These are phyloP conservation scores for Thinocorus orbignyianus DNA, from an alignment of 2,113 vertebrate species.

Conservation along the genomic window DNA sequence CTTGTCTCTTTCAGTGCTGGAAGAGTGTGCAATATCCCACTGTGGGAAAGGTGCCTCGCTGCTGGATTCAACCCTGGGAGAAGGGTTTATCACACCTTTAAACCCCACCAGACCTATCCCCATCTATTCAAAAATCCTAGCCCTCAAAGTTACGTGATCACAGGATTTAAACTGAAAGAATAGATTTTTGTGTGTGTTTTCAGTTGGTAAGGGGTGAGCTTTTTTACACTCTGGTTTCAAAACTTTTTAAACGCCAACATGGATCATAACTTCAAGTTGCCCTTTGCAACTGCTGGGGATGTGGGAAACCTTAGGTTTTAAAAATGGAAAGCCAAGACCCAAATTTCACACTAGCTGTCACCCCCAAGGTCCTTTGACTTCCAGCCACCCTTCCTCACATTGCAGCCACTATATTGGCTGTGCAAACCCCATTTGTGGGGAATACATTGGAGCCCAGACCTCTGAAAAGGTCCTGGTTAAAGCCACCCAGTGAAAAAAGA, in stretches of 20 bases:
- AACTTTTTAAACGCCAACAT: background rate
- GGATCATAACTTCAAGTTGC: background rate
- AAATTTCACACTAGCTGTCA: background rate
- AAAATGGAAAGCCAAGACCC: background rate
- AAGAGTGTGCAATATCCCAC: background rate
- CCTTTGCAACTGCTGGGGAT: background rate
- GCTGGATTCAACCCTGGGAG: background rate
- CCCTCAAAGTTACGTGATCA: background rate
- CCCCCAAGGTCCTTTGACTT: background rate
- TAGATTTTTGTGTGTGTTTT: background rate
- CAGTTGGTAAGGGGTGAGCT: background rate
- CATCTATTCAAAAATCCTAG: background rate
- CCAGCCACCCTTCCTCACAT: rapidly evolving
- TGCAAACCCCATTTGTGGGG: no score
- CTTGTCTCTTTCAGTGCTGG: background rate
- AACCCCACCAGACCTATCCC: background rate
- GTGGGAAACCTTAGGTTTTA: background rate
- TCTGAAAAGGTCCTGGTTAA: background rate
- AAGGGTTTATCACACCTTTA: background rate
- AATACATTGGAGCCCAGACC: background rate
- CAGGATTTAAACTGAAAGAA: background rate
- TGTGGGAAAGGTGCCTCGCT: rapidly evolving
- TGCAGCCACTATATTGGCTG: background rate
- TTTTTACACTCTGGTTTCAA: background rate
- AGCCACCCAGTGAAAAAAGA: background rate